Percentiles rank a stretch among this genome's conserved stretches.
phyloP scores from a whole-genome alignment of 2,797 vertebrate genomes.

The Rhinophrynus dorsalis region DNA sequence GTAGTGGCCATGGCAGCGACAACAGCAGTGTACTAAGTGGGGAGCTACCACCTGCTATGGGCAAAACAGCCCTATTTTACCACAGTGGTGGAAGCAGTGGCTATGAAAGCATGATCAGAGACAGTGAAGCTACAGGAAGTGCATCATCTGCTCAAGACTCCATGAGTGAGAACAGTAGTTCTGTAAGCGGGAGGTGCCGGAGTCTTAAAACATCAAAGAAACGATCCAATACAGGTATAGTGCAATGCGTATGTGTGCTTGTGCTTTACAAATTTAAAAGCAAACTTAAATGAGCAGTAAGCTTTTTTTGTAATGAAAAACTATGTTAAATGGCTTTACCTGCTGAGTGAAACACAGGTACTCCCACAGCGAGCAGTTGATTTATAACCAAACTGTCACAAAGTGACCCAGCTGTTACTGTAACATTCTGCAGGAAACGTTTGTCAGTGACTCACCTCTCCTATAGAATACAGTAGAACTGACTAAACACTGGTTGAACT shows the following conservation, averaged over 20 bases:
- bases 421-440: too few relatives aligned
- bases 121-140: constrained; percentile 90
- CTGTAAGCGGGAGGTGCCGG: constrained; percentile 68
- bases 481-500: too few relatives aligned
- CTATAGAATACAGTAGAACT: too few relatives aligned
- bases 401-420: too few relatives aligned
- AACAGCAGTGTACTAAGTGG: constrained; percentile 91
- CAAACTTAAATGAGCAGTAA: too few relatives aligned
- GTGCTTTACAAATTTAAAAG: too few relatives aligned
- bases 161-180: constrained; percentile 87
- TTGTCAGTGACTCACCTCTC: too few relatives aligned
- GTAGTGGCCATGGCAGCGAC: constrained; percentile 88
- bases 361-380: too few relatives aligned
- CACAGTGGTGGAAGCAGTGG: constrained; percentile 93
- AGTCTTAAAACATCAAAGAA: constrained; percentile 83
- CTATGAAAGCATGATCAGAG: constrained; percentile 92
- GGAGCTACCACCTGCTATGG: constrained; percentile 94
- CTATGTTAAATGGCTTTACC: too few relatives aligned
- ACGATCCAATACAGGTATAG: constrained; percentile 78
- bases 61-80: constrained; percentile 91
- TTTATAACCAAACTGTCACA: too few relatives aligned
- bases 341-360: too few relatives aligned
- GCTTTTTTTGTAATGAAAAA: too few relatives aligned
- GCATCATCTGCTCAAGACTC: constrained; percentile 86
- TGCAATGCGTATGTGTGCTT: not conserved